phyloP scores from a whole-genome alignment of 2,113 vertebrate species.

The Phodopus roborovskii region DNA sequence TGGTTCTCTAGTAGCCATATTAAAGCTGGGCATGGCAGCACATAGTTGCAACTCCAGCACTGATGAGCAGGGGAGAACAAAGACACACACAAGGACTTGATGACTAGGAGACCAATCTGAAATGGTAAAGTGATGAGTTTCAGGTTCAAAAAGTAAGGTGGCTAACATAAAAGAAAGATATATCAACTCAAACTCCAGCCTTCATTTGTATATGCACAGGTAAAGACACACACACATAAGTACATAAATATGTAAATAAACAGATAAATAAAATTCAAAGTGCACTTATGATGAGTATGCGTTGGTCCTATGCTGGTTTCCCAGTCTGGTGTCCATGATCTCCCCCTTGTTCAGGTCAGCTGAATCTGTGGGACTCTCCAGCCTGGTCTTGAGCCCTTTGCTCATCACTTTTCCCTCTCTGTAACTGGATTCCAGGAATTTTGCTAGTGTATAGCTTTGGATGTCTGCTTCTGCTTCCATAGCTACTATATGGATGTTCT shows the following conservation, averaged over 20 bases:
- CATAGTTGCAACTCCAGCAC: too few relatives aligned
- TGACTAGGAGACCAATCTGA: not conserved
- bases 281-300: not conserved
- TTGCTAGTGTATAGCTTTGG: too few relatives aligned
- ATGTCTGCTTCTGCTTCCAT: too few relatives aligned
- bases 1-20: not conserved
- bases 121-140: not conserved
- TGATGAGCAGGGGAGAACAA: not conserved
- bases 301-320: too few relatives aligned
- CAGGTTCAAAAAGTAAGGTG: not conserved
- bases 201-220: not conserved
- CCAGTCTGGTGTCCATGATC: too few relatives aligned
- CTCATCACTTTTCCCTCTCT: too few relatives aligned
- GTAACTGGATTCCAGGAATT: too few relatives aligned
- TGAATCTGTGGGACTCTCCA: too few relatives aligned
- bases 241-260: not conserved
- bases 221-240: not conserved
- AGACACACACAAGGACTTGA: not conserved
- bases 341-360: too few relatives aligned
- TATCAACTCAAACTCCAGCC: not conserved
- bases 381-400: too few relatives aligned
- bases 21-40: not conserved
- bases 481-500: too few relatives aligned
- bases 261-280: not conserved
- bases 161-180: too few relatives aligned